These are phyloP conservation scores for Ferdinandea cuprea DNA, from an alignment of 2,888 invertebrate species.

Conservation along the genomic window DNA sequence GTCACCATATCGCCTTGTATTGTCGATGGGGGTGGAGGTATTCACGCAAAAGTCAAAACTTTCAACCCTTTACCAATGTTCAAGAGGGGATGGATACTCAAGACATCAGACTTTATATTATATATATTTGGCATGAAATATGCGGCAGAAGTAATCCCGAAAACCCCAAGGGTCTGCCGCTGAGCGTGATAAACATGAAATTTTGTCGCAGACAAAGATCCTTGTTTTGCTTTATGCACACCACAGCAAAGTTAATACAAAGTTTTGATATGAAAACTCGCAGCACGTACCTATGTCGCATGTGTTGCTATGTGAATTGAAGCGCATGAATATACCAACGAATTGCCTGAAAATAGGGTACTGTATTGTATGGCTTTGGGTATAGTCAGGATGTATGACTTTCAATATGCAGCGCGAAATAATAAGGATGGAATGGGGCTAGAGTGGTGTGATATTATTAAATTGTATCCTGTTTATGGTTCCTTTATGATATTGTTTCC, in stretches of 20 bases:
- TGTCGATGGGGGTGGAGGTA: conserved; percentile 36
- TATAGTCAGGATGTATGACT: conserved; percentile 60
- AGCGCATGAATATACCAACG: conserved; percentile 14
- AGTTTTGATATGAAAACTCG: conserved; percentile 49
- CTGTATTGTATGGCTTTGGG: conserved; percentile 15
- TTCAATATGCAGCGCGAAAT: conserved; percentile 58
- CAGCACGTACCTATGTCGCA: conserved; percentile 42
- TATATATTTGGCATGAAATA: conserved; percentile 70
- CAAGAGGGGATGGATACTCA: conserved; percentile 25
- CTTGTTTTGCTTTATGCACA: conserved; percentile 73
- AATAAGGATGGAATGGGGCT: not conserved
- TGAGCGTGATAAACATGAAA: conserved; percentile 74
- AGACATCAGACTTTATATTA: conserved; percentile 31
- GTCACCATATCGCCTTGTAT: conserved; percentile 10
- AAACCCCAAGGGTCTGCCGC: conserved; percentile 74
- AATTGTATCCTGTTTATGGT: conserved; percentile 74
- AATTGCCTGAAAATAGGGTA: conserved; percentile 27
- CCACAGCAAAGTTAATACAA: conserved; percentile 64
- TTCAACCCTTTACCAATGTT: conserved; percentile 55
- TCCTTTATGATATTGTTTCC: conserved; percentile 74
- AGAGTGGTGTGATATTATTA: conserved; percentile 66
- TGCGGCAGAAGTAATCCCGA: conserved; percentile 70
- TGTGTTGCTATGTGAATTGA: conserved; percentile 13
- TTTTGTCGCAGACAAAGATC: conserved; percentile 63
- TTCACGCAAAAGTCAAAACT: conserved; percentile 68